Percentiles rank a stretch among this genome's conserved stretches.
phyloP scores from a whole-genome alignment of 1,140 invertebrate genomes.

The Pachyrhynchus sulphureomaculatus region DNA sequence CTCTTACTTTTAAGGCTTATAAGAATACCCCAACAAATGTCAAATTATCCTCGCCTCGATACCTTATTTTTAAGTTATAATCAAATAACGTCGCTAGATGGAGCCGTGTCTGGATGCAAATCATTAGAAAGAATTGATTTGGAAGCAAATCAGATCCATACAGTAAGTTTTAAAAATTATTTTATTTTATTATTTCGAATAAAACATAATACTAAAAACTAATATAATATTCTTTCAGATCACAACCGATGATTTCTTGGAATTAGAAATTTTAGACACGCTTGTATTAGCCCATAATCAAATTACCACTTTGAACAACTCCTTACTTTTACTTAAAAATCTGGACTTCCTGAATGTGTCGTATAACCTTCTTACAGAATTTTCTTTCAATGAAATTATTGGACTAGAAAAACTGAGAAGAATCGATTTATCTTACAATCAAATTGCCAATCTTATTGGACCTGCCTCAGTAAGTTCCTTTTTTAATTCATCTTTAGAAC shows the following conservation, averaged over 20 bases:
- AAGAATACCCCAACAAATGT: conserved; percentile 67
- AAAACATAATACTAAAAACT: too few relatives aligned
- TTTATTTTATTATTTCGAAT: too few relatives aligned
- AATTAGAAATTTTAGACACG: conserved; percentile 64
- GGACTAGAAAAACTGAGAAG: conserved; percentile 65
- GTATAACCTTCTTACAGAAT: conserved; percentile 72
- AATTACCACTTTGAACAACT: conserved; percentile 69
- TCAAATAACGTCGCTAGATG: conserved; percentile 66
- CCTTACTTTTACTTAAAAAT: conserved; percentile 65
- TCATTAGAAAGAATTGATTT: conserved; percentile 66
- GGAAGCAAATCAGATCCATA: conserved; percentile 71
- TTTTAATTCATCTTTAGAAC: too few relatives aligned
- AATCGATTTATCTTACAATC: conserved; percentile 75
- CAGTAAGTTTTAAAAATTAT: conserved; percentile 54
- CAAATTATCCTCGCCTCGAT: conserved; percentile 64
- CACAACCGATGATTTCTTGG: conserved; percentile 71
- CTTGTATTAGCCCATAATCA: conserved; percentile 71
- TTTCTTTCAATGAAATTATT: conserved; percentile 73
- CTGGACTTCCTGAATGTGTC: conserved; percentile 71
- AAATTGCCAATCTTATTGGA: conserved; percentile 65
- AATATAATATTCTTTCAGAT: too few relatives aligned
- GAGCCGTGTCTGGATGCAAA: conserved; percentile 66
- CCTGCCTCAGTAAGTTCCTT: conserved; percentile 66
- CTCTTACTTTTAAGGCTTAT: conserved; percentile 53
- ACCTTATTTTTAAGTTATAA: conserved; percentile 71